phyloP scores from a whole-genome alignment of 2,113 vertebrate species.

The Paradoxurus hermaphroditus region DNA sequence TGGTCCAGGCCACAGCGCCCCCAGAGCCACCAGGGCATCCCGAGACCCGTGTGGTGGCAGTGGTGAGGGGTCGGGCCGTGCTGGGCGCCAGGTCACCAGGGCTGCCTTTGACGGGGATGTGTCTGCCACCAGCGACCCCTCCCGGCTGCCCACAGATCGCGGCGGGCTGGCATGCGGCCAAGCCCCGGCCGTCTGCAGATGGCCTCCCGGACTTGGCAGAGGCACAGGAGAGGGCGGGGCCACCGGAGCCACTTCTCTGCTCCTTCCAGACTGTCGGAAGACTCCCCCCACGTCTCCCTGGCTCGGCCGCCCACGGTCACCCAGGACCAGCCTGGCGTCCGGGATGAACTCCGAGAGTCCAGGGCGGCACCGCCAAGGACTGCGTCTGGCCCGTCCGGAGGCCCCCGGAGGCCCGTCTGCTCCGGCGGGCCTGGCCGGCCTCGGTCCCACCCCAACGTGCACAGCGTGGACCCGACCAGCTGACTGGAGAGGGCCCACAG shows the following conservation, averaged over 20 bases:
- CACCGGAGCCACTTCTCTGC: background rate
- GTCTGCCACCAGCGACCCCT: background rate
- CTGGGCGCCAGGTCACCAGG: background rate
- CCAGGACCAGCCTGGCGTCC: fast-evolving
- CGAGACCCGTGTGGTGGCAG: fast-evolving
- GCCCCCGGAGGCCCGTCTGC: fast-evolving
- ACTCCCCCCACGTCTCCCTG: background rate
- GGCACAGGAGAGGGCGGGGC: background rate
- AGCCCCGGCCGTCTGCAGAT: fast-evolving
- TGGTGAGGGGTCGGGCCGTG: background rate
- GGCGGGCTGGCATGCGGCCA: background rate
- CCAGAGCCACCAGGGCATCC: background rate
- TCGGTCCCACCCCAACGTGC: fast-evolving
- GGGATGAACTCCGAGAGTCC: background rate
- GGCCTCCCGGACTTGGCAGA: background rate
- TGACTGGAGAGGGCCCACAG: background rate
- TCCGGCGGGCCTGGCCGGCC: background rate
- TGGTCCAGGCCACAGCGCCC: too few species aligned
- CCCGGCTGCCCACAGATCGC: fast-evolving
- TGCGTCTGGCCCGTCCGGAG: fast-evolving
- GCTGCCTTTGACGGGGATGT: fast-evolving
- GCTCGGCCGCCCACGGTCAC: background rate
- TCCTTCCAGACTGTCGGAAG: background rate
- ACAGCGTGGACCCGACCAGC: background rate
- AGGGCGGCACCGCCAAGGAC: background rate